phyloP scores from a whole-genome alignment of 2,797 vertebrate genomes.

The Sebastiscus tertius region DNA sequence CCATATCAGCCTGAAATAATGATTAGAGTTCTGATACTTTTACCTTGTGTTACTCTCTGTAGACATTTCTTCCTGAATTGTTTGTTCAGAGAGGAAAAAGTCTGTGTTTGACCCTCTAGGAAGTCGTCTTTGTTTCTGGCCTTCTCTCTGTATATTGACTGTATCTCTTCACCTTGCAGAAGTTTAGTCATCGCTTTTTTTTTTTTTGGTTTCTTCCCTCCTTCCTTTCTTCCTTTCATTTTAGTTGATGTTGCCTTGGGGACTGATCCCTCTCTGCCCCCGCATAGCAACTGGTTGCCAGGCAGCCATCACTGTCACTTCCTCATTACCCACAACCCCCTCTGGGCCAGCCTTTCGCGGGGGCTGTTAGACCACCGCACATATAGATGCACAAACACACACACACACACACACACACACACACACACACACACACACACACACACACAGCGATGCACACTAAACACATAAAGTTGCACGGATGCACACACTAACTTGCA shows the following conservation, averaged over 20 bases:
- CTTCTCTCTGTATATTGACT: conserved; percentile 28
- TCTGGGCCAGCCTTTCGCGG: conserved; percentile 59
- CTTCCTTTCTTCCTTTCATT: conserved; percentile 65
- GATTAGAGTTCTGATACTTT: background rate
- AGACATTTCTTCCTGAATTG: background rate
- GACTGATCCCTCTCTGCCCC: conserved; percentile 72
- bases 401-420: conserved; percentile 12
- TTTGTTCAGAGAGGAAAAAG: conserved; percentile 15
- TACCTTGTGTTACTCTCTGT: background rate
- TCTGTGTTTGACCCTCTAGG: background rate
- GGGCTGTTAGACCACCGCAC: conserved; percentile 65
- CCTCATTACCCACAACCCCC: conserved; percentile 83
- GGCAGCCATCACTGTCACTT: conserved; percentile 84
- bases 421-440: background rate
- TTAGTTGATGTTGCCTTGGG: conserved; percentile 75
- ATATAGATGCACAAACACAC: conserved; percentile 34
- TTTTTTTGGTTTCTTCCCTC: conserved; percentile 26
- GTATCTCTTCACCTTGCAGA: conserved; percentile 60
- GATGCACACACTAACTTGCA: conserved; percentile 11
- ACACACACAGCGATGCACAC: conserved; percentile 15
- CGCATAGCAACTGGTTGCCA: conserved; percentile 78
- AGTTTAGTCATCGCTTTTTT: conserved; percentile 40
- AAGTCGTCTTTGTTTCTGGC: conserved; percentile 23
- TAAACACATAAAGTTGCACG: conserved; percentile 12
- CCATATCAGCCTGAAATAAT: background rate